Conservation (phyloP, 2,113 vertebrate species). For the Aegotheles bennettii region DNA sequence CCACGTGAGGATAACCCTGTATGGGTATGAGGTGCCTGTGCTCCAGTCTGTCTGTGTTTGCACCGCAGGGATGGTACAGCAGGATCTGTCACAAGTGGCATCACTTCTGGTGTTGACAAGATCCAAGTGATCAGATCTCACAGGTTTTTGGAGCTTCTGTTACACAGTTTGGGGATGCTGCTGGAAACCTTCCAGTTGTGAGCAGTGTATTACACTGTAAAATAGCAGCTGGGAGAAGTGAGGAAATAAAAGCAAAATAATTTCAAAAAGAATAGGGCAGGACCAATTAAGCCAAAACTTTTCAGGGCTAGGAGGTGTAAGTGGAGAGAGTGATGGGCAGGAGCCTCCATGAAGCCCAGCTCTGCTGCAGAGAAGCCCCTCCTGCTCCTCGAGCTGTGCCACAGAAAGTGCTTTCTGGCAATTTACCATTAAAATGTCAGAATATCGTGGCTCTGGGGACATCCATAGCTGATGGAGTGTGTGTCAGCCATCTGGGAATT, state of each 20-base stretch:
- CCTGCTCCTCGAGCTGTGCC: neutral
- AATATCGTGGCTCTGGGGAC: neutral
- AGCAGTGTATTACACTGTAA: neutral
- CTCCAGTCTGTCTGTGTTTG: neutral
- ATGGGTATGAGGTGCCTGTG: neutral
- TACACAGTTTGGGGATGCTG: neutral
- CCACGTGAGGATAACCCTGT: too few species aligned
- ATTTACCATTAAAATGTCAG: neutral
- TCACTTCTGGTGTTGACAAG: neutral
- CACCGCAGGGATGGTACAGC: neutral
- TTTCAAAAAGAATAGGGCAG: neutral
- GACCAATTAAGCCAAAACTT: neutral
- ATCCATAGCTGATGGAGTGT: neutral
- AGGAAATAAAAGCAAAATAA: neutral
- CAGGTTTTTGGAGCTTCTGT: neutral
- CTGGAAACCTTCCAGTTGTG: neutral
- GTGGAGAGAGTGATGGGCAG: neutral
- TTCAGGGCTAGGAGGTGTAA: neutral
- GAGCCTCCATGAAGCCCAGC: neutral
- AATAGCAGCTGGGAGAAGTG: neutral
- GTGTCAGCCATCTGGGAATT: accelerated
- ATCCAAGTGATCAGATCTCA: neutral
- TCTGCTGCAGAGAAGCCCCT: neutral
- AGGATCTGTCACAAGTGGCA: neutral
- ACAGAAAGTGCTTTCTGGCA: neutral